Base-by-base conservation (phyloP, 2,888 invertebrate species). In the Oxyteleia sp. region DNA sequence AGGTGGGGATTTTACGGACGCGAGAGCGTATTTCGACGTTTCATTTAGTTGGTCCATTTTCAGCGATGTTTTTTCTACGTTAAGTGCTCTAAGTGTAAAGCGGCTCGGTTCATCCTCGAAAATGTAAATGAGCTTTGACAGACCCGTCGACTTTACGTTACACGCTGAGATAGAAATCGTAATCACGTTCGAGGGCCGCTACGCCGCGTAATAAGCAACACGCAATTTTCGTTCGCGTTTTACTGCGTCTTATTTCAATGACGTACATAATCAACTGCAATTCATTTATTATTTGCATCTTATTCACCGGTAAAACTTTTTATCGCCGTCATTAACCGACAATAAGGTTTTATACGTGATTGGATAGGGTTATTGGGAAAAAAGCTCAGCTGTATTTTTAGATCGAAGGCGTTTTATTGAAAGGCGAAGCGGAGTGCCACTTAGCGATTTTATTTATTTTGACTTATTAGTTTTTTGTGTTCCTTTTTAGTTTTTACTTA, bases 41-140 rank as follows among this genome's bases (percentile, higher is more conserved):
- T 81, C 63, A 81, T 74, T 74, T 68, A 68, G 55, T 26, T 47
- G 74, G 55, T 68, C 74, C 68, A 81, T 68, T 81, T 68, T 69
- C 81, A 53, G 29, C 69, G 59, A 61, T 81, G 81, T 81, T 81
- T 81, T 81, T 81, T 68, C 63, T 55, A 53, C 74, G 68, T 75
- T 81, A 75, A 81, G 74, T 68, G 53, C 74, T 74, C 41, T 35
- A 55, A 45, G 79, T 79, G 63, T 64, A 79, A 71, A 63, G 69
- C 59, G 64, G 55, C 66, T 80, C 80, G 68, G 57, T 55, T 69
- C 45, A 51, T 80, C 53, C 32, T 74, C 59, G 57, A 51, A 69
- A 75, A 82, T 82, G 69, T 64, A 75, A 82, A 82, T 82, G 76
- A 71, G 66, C 59, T 76, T 64, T 82, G 81, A 81, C 68, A 49